Conservation (phyloP, 2,797 vertebrate species). For the Acipenser oxyrinchus region DNA sequence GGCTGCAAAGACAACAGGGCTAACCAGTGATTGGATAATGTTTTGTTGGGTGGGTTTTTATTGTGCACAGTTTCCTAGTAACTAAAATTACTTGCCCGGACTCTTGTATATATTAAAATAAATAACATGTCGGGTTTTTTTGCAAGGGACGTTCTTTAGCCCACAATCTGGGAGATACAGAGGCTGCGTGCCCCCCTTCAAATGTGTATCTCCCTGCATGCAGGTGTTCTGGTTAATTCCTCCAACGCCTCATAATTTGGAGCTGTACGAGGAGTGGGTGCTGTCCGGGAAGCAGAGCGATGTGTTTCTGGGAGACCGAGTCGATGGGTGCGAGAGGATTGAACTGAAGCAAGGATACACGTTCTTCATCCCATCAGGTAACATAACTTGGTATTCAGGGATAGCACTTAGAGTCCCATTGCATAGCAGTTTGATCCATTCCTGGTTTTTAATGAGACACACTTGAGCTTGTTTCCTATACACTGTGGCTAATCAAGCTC, state of each 20-base stretch:
- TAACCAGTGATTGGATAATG: no score
- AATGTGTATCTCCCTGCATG: conserved; percentile 15
- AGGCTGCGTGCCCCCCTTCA: background rate
- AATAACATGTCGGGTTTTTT: no score
- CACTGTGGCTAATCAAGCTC: conserved; percentile 1
- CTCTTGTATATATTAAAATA: no score
- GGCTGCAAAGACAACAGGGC: no score
- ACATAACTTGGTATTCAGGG: conserved; percentile 4
- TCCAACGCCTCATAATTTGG: conserved; percentile 82
- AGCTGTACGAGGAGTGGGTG: conserved; percentile 94
- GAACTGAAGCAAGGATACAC: conserved; percentile 89
- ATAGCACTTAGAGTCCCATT: no score
- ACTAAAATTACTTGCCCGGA: no score
- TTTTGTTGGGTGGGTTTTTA: no score
- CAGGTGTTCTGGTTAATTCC: conserved; percentile 98
- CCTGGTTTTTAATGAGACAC: no score
- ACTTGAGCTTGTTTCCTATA: conserved; percentile 9
- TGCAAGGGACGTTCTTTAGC: no score
- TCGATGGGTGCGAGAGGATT: conserved; percentile 89
- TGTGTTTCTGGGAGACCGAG: conserved; percentile 88
- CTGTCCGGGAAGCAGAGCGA: conserved; percentile 95
- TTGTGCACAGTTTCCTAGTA: no score
- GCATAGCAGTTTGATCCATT: no score
- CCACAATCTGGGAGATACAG: no score
- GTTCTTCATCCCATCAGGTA: conserved; percentile 96